phyloP scores from a whole-genome alignment of 53 echinoderm and acorn worm genomes.

The Stichopus horrens region DNA sequence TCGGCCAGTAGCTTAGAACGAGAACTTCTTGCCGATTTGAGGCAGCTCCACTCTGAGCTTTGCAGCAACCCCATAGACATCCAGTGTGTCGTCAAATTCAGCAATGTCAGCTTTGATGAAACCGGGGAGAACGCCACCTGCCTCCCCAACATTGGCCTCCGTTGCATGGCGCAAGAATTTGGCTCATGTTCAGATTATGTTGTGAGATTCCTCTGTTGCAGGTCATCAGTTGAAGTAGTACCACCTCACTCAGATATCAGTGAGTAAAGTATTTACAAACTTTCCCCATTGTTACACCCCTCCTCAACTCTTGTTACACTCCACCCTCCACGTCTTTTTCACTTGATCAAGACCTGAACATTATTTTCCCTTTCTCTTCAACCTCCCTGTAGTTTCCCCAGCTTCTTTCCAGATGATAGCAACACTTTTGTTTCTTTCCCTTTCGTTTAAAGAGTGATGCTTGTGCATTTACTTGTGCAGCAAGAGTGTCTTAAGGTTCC shows the following conservation, averaged over 20 bases:
- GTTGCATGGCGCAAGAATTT: background rate
- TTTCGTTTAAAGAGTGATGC: too few species aligned
- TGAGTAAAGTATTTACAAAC: background rate
- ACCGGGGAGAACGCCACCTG: constrained; percentile 31
- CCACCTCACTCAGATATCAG: background rate
- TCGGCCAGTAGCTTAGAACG: background rate
- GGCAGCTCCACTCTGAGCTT: background rate
- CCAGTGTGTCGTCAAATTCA: constrained; percentile 14
- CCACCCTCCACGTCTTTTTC: too few species aligned
- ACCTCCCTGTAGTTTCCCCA: too few species aligned
- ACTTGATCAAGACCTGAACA: too few species aligned
- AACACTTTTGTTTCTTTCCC: too few species aligned
- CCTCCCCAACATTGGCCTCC: background rate
- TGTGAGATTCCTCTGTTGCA: constrained; percentile 25
- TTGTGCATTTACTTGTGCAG: too few species aligned
- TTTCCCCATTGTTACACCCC: background rate
- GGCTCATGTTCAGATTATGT: constrained; percentile 10
- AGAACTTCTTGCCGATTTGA: constrained; percentile 9
- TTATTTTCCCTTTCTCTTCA: too few species aligned
- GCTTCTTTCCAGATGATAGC: too few species aligned
- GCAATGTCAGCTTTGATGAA: constrained; percentile 15
- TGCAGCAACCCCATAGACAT: constrained; percentile 6
- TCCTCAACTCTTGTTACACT: background rate
- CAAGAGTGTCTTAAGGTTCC: too few species aligned
- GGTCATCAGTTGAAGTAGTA: background rate